These are phyloP conservation scores for Speoplatyrhinus poulsoni DNA, from an alignment of 2,113 vertebrate species.

Conservation along the genomic window DNA sequence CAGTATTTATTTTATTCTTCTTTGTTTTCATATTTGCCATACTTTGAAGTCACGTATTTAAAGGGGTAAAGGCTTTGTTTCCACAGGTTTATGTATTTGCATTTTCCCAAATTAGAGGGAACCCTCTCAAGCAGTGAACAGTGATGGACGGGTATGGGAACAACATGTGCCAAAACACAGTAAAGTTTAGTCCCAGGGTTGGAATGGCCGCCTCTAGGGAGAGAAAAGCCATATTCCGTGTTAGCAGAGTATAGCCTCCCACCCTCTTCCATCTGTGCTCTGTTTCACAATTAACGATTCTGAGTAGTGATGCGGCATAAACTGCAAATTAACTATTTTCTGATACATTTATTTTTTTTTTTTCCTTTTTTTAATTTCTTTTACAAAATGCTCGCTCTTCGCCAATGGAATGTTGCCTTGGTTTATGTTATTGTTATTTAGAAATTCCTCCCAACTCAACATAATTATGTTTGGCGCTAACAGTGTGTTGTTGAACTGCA, in stretches of 20 bases:
- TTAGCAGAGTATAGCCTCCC: slow-evolving; percentile 15
- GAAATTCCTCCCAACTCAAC: slow-evolving; percentile 52
- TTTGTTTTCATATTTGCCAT: no score
- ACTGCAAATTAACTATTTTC: slow-evolving; percentile 25
- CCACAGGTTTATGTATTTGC: slow-evolving; percentile 24
- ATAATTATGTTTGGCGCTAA: not conserved
- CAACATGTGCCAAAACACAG: slow-evolving; percentile 54
- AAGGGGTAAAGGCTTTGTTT: slow-evolving; percentile 16
- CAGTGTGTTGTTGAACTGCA: slow-evolving; percentile 1
- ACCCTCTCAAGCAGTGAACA: slow-evolving; percentile 31
- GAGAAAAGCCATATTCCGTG: slow-evolving; percentile 37
- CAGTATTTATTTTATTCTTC: no score
- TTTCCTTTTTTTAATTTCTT: slow-evolving; percentile 25
- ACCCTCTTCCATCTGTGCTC: slow-evolving; percentile 41
- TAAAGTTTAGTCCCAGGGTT: slow-evolving; percentile 61
- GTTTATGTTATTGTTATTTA: slow-evolving; percentile 53
- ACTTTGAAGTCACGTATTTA: slow-evolving; percentile 19
- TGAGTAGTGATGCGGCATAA: not conserved
- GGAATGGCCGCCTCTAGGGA: slow-evolving; percentile 44
- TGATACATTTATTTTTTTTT: slow-evolving; percentile 24
- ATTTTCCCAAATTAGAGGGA: slow-evolving; percentile 54
- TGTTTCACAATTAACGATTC: slow-evolving; percentile 39
- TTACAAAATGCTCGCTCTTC: slow-evolving; percentile 20
- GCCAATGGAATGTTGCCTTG: slow-evolving; percentile 36
- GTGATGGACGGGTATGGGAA: slow-evolving; percentile 47